Evolutionary conservation across 64 coral and sea anemone species (phyloP).

Genomic region (Anthopleura sola): DNA sequence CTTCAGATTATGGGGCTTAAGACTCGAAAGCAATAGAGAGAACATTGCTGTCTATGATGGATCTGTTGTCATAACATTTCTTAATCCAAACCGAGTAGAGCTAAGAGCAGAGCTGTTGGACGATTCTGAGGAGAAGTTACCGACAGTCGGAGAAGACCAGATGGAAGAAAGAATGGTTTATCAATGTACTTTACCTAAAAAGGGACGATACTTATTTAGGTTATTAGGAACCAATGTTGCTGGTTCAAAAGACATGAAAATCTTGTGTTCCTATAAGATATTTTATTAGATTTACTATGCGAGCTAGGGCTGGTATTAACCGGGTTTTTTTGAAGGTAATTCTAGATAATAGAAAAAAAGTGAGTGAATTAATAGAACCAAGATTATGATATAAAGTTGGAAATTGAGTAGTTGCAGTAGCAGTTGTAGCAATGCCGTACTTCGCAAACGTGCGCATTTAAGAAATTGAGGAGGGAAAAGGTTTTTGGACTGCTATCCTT

Average conservation of each 20-base stretch:
- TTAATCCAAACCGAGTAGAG: conserved; percentile 41
- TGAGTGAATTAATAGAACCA: too few species aligned
- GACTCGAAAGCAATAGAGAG: conserved; percentile 49
- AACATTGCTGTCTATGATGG: conserved; percentile 61
- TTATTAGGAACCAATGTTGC: background rate
- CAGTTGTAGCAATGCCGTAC: too few species aligned
- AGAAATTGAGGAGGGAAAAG: too few species aligned
- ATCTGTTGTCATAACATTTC: conserved; percentile 30
- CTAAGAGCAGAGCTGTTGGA: conserved; percentile 13
- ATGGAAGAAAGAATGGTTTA: conserved; percentile 23
- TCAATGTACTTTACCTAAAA: conserved; percentile 3
- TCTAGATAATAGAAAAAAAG: too few species aligned
- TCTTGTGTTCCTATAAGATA: conserved; percentile 25
- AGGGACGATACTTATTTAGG: background rate
- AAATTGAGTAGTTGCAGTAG: too few species aligned
- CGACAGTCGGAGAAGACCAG: background rate
- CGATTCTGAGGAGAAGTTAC: background rate
- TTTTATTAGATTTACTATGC: conserved; percentile 5
- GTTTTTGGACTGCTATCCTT: too few species aligned
- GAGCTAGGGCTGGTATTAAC: background rate
- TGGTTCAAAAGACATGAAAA: conserved; percentile 1
- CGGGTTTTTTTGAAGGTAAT: background rate
- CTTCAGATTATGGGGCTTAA: conserved; percentile 49
- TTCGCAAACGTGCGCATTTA: too few species aligned
- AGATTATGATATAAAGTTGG: too few species aligned